phyloP scores from a whole-genome alignment of 2,888 invertebrate genomes.

The Magallana nippona region DNA sequence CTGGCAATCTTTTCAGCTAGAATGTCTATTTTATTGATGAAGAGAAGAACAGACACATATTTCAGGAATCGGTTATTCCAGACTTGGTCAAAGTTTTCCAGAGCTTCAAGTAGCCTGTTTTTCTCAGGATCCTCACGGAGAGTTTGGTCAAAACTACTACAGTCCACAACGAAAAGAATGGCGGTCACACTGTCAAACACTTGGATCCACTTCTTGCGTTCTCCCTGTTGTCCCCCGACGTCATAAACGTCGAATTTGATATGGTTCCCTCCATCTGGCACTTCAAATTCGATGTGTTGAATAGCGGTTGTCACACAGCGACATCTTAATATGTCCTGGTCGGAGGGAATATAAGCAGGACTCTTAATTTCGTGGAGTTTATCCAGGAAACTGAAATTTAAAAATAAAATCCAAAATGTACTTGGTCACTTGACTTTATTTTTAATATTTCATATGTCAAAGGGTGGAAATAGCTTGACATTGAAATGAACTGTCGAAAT shows the following conservation, averaged over 20 bases:
- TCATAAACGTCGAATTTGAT: conserved; percentile 86
- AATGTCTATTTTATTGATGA: conserved; percentile 91
- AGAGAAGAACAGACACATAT: conserved; percentile 88
- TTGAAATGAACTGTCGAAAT: conserved; percentile 13
- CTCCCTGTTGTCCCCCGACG: conserved; percentile 91
- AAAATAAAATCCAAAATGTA: background rate
- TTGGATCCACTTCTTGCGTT: conserved; percentile 91
- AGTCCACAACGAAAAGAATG: conserved; percentile 89
- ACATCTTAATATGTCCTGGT: conserved; percentile 88
- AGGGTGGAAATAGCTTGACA: background rate
- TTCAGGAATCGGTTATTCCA: conserved; percentile 88
- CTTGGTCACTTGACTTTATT: background rate
- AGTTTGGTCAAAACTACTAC: conserved; percentile 89
- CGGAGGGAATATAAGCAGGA: conserved; percentile 86
- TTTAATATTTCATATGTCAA: background rate
- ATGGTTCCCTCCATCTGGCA: conserved; percentile 68
- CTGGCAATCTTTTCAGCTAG: conserved; percentile 86
- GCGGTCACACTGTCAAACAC: conserved; percentile 91
- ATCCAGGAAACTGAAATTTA: conserved; percentile 87
- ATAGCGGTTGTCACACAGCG: conserved; percentile 82
- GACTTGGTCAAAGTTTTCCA: conserved; percentile 87
- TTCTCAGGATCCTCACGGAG: conserved; percentile 86
- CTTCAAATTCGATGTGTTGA: conserved; percentile 74
- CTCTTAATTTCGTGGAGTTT: conserved; percentile 85
- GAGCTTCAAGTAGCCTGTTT: conserved; percentile 87